Base-by-base conservation (phyloP, 2,888 invertebrate species). In the Ptilodon capucinus region DNA sequence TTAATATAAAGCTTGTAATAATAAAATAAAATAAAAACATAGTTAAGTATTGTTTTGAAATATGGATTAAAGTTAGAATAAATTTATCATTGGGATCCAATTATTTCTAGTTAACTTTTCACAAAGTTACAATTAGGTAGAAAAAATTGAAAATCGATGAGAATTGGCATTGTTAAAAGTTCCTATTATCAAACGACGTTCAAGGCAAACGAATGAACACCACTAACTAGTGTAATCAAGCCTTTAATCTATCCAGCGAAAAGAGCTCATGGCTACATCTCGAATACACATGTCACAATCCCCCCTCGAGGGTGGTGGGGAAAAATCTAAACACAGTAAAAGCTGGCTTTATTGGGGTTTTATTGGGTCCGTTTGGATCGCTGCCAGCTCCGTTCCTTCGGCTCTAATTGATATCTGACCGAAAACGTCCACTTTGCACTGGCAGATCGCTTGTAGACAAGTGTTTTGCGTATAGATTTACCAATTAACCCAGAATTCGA, bases 361-460 rank as follows among this genome's bases (percentile, higher is more conserved):
- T 86, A 86, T 86, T 86, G 77, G 79, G 76, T 71, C 74, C 66
- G 75, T 76, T 88, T 88, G 88, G 88, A 82, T 48, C 66, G 54
- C 42, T 58, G 88, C 88, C 89, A 89, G 76, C 75, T 57, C 57
- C 62, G 54, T 57, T 72, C 68, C 76, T 81, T 78, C 68, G 73
- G 58, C 68, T 81, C 81, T 88, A 89, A 89, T 89, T 89, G 88
- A 89, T 87, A 86, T 85, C 79, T 82, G 81, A 81, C 83, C 74
- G 73, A 77, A 76, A 76, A 75, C 74, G 74, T 76, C 72, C 58
- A 60, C 60, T 67, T 72, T 68, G 66, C 58, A 59, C 66, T 58
- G 67, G 60, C 63, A 64, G 68, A 71, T 71, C 72, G 64, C 60
- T 67, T 60, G 60, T 57, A 71, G 59, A 67, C 65, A 64, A 62